Base-by-base conservation (phyloP, 2,797 vertebrate species). In the Enteromius unitaeniatus region DNA sequence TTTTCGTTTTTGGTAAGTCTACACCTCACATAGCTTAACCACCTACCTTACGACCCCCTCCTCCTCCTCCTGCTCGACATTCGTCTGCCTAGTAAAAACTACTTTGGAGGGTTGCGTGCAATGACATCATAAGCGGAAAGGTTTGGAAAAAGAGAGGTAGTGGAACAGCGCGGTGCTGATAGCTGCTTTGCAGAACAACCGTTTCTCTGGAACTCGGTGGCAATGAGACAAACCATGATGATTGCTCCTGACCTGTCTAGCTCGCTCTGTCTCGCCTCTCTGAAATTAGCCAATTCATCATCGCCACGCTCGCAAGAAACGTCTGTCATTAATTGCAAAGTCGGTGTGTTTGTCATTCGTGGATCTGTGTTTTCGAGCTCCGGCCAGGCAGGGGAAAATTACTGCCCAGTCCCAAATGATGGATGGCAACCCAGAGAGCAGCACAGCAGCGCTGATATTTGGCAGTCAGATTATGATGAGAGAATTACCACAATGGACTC, bases 101-200 rank as follows among this genome's bases (percentile, higher is more conserved):
- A 67, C 86, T 78, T 73, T 62, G 78, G 19, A 49, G 77, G 80
- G 47, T 73, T 31, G n/a, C 73, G 93, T 91, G 93, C 93, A 93
- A 93, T 95, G 93, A 95, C 93, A 92, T 95, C 94, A 94, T 94
- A 88, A 91, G 89, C 89, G 84, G 87, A 86, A 89, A 88, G 78
- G 86, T 70, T 86, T 78, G 89, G 88, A 86, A 88, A 82, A 91
- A 89, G 91, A 92, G 93, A 62, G 76, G 89, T 90, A 88, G 51
- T 91, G 84, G 78, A 94, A 94, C 91, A 87, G 89, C 37, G 31
- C 84, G 45, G 91, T 93, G 94, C 93, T 94, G 94, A 95, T 94
- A 93, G 93, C 87, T 90, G 87, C 87, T 93, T 93, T 93, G 92
- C 94, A 95, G 94, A 93, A 89, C 89, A 81, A 47, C 26, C 42